These are phyloP conservation scores for Bhutanitis thaidina DNA, from an alignment of 2,888 invertebrate species.

Conservation along the genomic window DNA sequence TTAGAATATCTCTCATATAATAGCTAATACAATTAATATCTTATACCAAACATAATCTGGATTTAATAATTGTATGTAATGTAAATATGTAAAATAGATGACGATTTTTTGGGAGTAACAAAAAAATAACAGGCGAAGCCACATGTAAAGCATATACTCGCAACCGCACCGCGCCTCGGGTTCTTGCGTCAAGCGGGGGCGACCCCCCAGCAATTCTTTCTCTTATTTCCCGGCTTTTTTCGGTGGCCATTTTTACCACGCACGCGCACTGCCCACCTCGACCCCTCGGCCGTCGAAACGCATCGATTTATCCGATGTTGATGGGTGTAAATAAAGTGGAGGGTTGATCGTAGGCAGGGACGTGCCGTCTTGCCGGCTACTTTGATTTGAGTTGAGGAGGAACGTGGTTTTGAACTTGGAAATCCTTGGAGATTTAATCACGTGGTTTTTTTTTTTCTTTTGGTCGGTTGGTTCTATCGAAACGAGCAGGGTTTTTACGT, in stretches of 20 bases:
- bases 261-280: constrained; percentile 51
- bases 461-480: too few species aligned
- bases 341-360: constrained; percentile 31
- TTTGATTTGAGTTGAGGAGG: constrained; percentile 3
- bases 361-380: constrained; percentile 36
- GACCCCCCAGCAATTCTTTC: constrained; percentile 62
- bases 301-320: constrained; percentile 67
- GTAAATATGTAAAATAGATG: too few species aligned
- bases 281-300: constrained; percentile 36
- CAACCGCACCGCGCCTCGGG: constrained; percentile 40
- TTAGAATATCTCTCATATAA: too few species aligned
- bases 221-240: constrained; percentile 75
- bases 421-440: background rate
- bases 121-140: constrained; percentile 24
- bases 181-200: constrained; percentile 36
- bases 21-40: too few species aligned
- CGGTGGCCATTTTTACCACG: constrained; percentile 72
- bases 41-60: too few species aligned
- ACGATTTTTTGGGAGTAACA: too few species aligned
- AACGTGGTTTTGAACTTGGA: background rate
- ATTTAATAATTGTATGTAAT: too few species aligned
- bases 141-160: constrained; percentile 17
- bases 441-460: too few species aligned
- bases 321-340: constrained; percentile 54
- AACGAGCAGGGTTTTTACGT: too few species aligned